These are phyloP conservation scores for Gephyroberyx darwinii DNA, from an alignment of 2,797 vertebrate species.

Conservation along the genomic window DNA sequence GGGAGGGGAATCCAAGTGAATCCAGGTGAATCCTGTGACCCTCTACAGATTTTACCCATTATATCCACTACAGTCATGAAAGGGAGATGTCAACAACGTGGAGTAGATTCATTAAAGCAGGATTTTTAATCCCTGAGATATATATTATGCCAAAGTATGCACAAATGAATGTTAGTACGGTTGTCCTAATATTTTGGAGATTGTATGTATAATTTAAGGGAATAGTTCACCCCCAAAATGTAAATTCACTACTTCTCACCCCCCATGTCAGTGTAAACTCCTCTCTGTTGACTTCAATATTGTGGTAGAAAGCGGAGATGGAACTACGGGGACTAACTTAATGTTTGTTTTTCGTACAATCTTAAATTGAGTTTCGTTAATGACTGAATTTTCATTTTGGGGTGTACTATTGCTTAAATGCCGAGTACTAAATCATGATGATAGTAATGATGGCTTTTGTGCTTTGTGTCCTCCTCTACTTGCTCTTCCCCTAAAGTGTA, in stretches of 20 bases:
- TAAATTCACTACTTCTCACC: slow-evolving; percentile 1
- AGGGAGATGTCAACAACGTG: not conserved
- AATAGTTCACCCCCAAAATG: not conserved
- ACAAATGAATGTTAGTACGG: not conserved
- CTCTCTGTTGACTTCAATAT: not conserved
- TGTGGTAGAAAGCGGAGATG: no score
- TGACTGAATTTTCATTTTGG: not conserved
- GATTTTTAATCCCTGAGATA: not conserved
- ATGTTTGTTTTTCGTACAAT: not conserved
- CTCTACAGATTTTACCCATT: not conserved
- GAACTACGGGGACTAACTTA: no score
- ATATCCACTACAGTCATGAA: slow-evolving; percentile 4
- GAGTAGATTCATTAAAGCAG: not conserved
- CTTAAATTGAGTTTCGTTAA: not conserved
- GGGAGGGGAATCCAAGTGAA: not conserved
- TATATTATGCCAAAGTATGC: not conserved
- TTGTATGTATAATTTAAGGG: not conserved
- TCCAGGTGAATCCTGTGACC: slow-evolving; percentile 14
- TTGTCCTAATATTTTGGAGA: not conserved
- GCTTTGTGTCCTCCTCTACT: not conserved
- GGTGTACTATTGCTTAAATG: not conserved
- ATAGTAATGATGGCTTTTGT: slow-evolving; percentile 1
- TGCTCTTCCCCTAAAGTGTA: not conserved
- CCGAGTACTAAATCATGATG: no score
- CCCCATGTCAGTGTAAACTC: no score